phyloP scores from a whole-genome alignment of 2,888 invertebrate species.

The Slavum lentiscoides region DNA sequence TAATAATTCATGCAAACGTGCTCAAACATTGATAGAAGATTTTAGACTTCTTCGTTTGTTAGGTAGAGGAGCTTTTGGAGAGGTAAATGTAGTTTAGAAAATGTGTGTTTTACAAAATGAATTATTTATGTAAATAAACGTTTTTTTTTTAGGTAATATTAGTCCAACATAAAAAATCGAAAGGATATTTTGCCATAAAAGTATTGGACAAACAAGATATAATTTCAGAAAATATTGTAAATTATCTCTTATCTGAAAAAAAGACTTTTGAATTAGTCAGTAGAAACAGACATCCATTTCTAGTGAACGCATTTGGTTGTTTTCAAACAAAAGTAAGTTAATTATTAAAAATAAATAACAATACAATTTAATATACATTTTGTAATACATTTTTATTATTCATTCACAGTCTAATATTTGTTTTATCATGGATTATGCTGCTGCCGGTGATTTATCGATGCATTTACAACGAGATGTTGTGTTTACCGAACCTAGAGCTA shows the following conservation, averaged over 20 bases:
- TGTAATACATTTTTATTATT: background rate
- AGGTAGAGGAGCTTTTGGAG: constrained; percentile 98
- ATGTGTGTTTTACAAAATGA: background rate
- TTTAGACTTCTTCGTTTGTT: constrained; percentile 95
- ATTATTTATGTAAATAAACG: constrained; percentile 52
- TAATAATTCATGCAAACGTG: constrained; percentile 40
- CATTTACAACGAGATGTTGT: constrained; percentile 84
- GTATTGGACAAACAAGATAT: constrained; percentile 99
- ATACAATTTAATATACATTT: background rate
- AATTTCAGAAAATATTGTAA: constrained; percentile 96
- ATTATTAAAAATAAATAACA: background rate
- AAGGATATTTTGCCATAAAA: constrained; percentile 97
- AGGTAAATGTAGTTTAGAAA: constrained; percentile 67
- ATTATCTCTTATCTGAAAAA: constrained; percentile 96
- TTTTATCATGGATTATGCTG: constrained; percentile 99
- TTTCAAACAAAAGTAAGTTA: constrained; percentile 88
- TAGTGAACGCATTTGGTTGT: constrained; percentile 98
- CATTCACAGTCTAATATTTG: constrained; percentile 82
- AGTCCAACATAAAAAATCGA: constrained; percentile 87
- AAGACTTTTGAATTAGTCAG: constrained; percentile 99
- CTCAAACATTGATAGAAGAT: constrained; percentile 79
- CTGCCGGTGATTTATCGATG: constrained; percentile 99
- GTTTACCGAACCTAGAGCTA: constrained; percentile 94
- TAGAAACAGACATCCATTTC: constrained; percentile 94
- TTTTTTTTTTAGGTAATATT: constrained; percentile 70